Evolutionary conservation across 2,888 invertebrate genomes (phyloP), one percentile per base, ranked within the genome.

Genomic region (Eucera pruinosa): DNA sequence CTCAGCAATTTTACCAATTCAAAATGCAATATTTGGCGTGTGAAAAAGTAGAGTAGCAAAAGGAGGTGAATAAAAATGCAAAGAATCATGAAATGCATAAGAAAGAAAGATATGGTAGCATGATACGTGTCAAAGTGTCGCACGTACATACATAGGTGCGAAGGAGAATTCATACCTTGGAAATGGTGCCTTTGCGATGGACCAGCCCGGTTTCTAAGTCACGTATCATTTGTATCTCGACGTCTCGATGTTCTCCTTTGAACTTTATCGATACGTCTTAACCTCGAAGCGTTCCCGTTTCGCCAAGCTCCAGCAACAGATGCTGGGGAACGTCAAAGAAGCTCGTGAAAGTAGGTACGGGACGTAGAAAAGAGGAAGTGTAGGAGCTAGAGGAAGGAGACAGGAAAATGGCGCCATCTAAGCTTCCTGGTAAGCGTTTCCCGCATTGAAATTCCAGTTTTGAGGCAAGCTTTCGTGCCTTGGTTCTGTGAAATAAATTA

Each of bases 251-350:
- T 39, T 65, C 33, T 30, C 48, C 54, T 75, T 74, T 74, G 74
- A 75, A 75, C 74, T 66, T 60, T 58, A 47, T 66, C 65, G 75
- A 66, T 73, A 73, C 64, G 47, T 41, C 65, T 72, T 72, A 25
- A 43, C 50, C 25, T 43, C 30, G 27, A 18, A 36, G 48, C 30
- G 47, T n/a, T 33, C 47, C 6, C 58, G 58, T 54, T 61, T 48
- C 48, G 13, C 2, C 27, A 4, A 4, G 20, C 9, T 18, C 15
- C 50, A 36, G 72, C 48, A 57, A 36, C 68, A 58, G 62, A 62
- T 57, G 41, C 43, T 18, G 25, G 9, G 33, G 11, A 47, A 52
- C 60, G 76, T 67, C 75, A 62, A 75, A 68, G 61, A 50, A 57
- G 36, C 33, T 74, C 18, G 43, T 2, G 60, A 47, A 58, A 60